Percentiles rank a stretch among this genome's conserved stretches.
These are phyloP conservation scores for Ephestia elutella DNA, from an alignment of 1,140 invertebrate genomes.

Conservation along the genomic window DNA sequence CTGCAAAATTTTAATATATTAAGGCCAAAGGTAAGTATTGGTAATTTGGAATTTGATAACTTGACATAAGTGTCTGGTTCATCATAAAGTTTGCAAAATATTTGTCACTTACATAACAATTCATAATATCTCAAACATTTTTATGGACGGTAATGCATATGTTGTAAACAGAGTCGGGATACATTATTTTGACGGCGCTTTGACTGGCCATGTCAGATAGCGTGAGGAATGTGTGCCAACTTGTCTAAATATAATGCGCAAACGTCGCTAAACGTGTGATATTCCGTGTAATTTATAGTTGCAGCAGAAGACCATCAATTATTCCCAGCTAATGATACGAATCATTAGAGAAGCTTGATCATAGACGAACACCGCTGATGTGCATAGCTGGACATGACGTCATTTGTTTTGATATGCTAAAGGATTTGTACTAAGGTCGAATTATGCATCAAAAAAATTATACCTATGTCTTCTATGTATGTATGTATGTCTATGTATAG, in stretches of 20 bases:
- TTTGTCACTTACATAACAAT: too few species aligned
- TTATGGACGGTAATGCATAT: not conserved
- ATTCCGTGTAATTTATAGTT: slow-evolving; percentile 9
- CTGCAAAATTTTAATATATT: too few species aligned
- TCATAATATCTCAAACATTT: too few species aligned
- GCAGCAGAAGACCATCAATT: slow-evolving; percentile 9
- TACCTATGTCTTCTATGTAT: too few species aligned
- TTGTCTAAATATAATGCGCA: slow-evolving; percentile 15
- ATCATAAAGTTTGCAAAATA: too few species aligned
- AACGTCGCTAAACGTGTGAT: not conserved
- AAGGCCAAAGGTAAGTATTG: too few species aligned
- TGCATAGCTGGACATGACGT: not conserved
- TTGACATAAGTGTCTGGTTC: too few species aligned
- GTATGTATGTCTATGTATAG: too few species aligned
- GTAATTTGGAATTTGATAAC: too few species aligned
- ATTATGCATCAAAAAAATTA: too few species aligned
- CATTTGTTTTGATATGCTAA: not conserved
- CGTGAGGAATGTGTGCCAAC: slow-evolving; percentile 45
- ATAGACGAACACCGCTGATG: not conserved
- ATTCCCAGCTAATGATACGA: slow-evolving; percentile 16
- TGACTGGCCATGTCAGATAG: slow-evolving; percentile 46
- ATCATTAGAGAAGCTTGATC: slow-evolving; percentile 13
- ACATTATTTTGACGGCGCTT: slow-evolving; percentile 45
- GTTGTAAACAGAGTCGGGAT: not conserved
- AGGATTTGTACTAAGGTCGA: too few species aligned